Base-by-base conservation (phyloP, 2,888 invertebrate species). In the Cantharis flavilabris region DNA sequence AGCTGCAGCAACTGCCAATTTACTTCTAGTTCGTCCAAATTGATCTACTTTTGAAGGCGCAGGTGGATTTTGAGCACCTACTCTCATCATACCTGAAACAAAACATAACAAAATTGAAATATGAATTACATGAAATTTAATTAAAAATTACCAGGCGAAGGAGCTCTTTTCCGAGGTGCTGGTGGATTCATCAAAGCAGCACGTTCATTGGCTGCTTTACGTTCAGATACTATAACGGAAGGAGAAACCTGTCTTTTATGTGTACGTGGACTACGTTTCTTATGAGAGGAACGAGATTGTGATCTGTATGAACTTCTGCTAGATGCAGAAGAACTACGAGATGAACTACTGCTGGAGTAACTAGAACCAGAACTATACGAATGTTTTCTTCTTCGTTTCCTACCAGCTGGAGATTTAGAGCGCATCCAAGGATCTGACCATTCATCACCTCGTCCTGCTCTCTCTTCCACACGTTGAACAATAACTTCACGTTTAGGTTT, bases 371-470 rank as follows among this genome's bases (percentile, higher is more conserved):
- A 93, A 79, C 94, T 94, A 83, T 94, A 94, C 18, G 94, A 94
- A 80, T 92, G 91, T 80, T 88, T 87, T 72, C 86, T 89, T 72
- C 90, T 89, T 80, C 93, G 92, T 62, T 92, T 85, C 78, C 89
- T 90, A 1, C 92, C 89, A 86, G 88, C 86, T 0, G 93, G 93
- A 3, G 93, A 93, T 83, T 93, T 94, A 3, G 92, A 91, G 33
- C 94, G 89, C 94, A 96, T 96, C 98, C 98, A 98, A 0, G 98
- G 98, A 89, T 98, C 98, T 65, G 95, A 95, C 97, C 98, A 98
- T 84, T 97, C 97, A 86, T 98, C 97, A 0, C 93, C 94, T 65
- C 92, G 91, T 73, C 87, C 87, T 9, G 82, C 82, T 67, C 86
- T 79, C 78, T 84, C 83, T 82, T 85, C 89, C 88, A 92, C 93